Base-by-base conservation (phyloP, 2,113 vertebrate genomes). In the Jacana jacana region DNA sequence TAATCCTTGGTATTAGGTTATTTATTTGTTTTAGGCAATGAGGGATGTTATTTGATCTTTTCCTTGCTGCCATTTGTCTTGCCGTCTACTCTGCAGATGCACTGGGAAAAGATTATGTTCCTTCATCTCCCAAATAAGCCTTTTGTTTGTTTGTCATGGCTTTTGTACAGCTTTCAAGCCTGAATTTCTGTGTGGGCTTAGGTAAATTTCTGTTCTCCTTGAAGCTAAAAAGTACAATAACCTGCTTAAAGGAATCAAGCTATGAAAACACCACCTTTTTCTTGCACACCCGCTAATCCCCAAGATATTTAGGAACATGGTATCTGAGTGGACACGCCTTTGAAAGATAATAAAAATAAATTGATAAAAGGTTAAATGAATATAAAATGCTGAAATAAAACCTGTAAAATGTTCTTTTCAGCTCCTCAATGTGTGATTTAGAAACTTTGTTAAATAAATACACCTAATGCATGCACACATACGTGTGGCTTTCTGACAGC, bases 101-200 rank as follows among this genome's bases (percentile, higher is more conserved):
- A 24, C 63, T 19, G n/a, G 48, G 81, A 89, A 81, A 69, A 93
- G 73, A 88, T 90, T 85, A 54, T 19, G 72, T 57, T 69, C 66
- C 63, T 75, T 94, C 71, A 81, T 89, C 51, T 64, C 49, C n/a
- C 63, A 78, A 86, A 46, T 63, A 78, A 85, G 46, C 33, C 88
- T 87, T 70, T 64, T 81, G 87, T 90, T 96, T 97, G 52, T 95
- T 97, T 97, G 76, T n/a, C 33, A 39, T 88, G 81, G 78, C 37
- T 93, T 94, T 94, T 61, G 27, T 71, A 44, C 15, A 72, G 40
- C 89, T 94, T 96, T 94, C 68, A 94, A 93, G 65, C 39, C 66
- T 66, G 63, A 72, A 77, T 84, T 65, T 81, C 80, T 72, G 30
- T 92, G 63, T 90, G 71, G 73, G 33, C 35, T 91, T 96, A 90